Percentiles rank a stretch among this genome's conserved stretches.
These are phyloP conservation scores for Propsilocerus akamusi DNA, from an alignment of 1,140 invertebrate species.

Conservation along the genomic window DNA sequence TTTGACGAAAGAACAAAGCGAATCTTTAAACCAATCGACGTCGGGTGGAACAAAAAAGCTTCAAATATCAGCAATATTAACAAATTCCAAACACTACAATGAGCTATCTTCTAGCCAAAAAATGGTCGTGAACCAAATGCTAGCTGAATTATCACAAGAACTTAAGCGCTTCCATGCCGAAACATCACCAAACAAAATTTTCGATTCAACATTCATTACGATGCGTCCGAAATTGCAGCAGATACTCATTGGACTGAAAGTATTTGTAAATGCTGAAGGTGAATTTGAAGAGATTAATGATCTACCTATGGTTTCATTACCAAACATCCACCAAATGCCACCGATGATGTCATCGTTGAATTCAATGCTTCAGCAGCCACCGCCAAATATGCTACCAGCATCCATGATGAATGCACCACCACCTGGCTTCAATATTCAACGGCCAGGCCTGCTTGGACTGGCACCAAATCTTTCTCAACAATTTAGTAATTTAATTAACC, in stretches of 20 bases:
- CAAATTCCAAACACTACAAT: slow-evolving; percentile 43
- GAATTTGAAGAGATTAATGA: slow-evolving; percentile 20
- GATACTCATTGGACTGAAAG: slow-evolving; percentile 33
- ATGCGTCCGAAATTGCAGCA: slow-evolving; percentile 28
- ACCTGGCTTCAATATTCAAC: neutral
- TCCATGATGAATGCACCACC: neutral
- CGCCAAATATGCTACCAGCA: neutral
- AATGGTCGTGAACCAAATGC: slow-evolving; percentile 41
- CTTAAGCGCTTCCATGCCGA: slow-evolving; percentile 35
- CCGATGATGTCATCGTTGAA: neutral
- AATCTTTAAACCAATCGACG: slow-evolving; percentile 13
- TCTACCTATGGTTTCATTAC: neutral
- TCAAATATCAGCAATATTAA: slow-evolving; percentile 34
- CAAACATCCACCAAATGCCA: neutral
- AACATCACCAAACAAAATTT: slow-evolving; percentile 27
- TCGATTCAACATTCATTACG: slow-evolving; percentile 29
- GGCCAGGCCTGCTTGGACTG: neutral
- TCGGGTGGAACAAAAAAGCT: slow-evolving; percentile 19
- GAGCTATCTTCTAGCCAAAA: slow-evolving; percentile 43
- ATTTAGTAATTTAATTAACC: neutral
- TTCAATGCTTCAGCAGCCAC: neutral
- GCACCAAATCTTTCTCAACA: neutral
- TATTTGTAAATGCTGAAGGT: slow-evolving; percentile 30
- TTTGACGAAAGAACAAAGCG: slow-evolving; percentile 18
- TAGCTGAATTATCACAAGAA: slow-evolving; percentile 35